Evolutionary conservation across 2,113 vertebrate genomes (phyloP), one percentile per base, ranked within the genome.

Genomic region (Carassius gibelio): DNA sequence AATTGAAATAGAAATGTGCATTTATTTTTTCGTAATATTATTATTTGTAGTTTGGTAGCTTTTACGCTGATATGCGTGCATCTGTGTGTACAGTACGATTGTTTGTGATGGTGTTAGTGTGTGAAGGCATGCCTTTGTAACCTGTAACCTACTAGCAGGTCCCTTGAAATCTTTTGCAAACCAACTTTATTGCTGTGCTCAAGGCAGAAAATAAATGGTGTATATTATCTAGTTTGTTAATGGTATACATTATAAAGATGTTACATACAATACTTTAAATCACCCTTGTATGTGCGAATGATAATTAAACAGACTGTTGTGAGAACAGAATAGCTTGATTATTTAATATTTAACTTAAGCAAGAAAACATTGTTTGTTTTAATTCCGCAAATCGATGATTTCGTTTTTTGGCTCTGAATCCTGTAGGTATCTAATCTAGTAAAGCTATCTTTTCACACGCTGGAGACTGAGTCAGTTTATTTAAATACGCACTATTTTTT

Each of bases 111-210:
- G 50, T 72, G 30, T 38, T 26, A 59, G 62, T 45, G 59, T 66
- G 76, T 36, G 81, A 82, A 75, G 50, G 15, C 81, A 81, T 5
- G 81, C n/a, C 50, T 30, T 57, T 80, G 59, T 59, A 74, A 87
- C 42, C 50, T 68, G 42, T 59, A 38, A 15, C 55, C 55, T 61
- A 59, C 34, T 83, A 48, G 36, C 79, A 76, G 50, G 87, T 81
- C 36, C 52, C 50, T 84, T 81, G 42, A 62, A 62, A 76, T 6
- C 42, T 21, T 75, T 74, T 62, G 48, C 23, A 82, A 59, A 84
- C 74, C 3, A 8, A 36, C 62, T 42, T 36, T 57, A 72, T 34
- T 50, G 13, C 42, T 34, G 19, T 72, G 55, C 11, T 48, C 45
- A 48, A 48, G 8, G 8, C 8, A 45, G 55, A 26, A 10, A 71